Conservation (phyloP, 64 coral and sea anemone species). For the Montipora capricornis region DNA sequence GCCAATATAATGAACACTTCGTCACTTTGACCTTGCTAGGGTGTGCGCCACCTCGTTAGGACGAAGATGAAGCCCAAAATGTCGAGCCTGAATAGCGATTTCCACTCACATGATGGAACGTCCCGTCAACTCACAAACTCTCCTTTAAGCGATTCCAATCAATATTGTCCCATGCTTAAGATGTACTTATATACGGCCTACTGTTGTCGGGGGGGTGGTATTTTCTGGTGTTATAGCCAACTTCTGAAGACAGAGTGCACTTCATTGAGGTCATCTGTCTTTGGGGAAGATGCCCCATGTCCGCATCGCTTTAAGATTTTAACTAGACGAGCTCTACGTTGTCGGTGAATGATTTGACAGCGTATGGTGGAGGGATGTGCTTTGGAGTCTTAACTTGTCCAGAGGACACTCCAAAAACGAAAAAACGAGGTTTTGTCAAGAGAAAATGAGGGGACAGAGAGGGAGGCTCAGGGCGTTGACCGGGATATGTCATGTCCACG, state of each 20-base stretch:
- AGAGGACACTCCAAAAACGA: no score
- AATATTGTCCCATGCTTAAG: constrained; percentile 28
- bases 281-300: constrained; percentile 31
- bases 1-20: constrained; percentile 46
- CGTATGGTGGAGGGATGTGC: no score
- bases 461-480: no score
- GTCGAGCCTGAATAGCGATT: constrained; percentile 33
- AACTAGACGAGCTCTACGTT: neutral
- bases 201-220: constrained; percentile 2
- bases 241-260: constrained; percentile 35
- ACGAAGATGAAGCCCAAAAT: constrained; percentile 39
- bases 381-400: no score
- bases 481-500: no score
- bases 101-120: constrained; percentile 38
- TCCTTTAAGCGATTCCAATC: neutral
- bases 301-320: constrained; percentile 23
- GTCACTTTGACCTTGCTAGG: constrained; percentile 33
- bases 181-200: neutral
- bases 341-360: no score
- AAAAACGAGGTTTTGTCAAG: no score
- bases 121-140: constrained; percentile 16
- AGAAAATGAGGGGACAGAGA: no score
- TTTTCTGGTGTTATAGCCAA: constrained; percentile 15
- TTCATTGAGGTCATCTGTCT: constrained; percentile 36
- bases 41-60: neutral